phyloP scores from a whole-genome alignment of 1,140 invertebrate genomes.

The Portunus trituberculatus region DNA sequence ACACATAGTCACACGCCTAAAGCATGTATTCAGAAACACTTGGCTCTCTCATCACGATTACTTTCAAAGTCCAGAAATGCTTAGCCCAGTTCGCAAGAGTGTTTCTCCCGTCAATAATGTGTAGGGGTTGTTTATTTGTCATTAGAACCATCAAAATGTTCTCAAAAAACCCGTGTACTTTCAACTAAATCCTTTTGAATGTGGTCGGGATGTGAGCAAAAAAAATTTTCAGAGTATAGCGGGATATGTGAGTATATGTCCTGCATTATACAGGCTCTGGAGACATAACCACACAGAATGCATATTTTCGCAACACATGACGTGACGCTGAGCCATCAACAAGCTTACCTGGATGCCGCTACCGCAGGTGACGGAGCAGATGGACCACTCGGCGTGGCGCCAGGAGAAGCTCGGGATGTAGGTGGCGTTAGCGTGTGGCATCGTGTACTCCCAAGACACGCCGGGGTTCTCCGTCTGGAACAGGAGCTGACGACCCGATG shows the following conservation, averaged over 20 bases:
- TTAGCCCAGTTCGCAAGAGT: too few species aligned
- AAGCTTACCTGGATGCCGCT: slow-evolving; percentile 83
- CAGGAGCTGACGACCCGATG: slow-evolving; percentile 84
- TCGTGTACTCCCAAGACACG: slow-evolving; percentile 90
- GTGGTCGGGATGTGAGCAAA: too few species aligned
- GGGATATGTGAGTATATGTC: too few species aligned
- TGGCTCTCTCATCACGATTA: too few species aligned
- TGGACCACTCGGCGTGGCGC: slow-evolving; percentile 88
- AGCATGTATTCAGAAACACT: neutral
- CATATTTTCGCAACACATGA: neutral
- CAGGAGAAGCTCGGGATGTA: slow-evolving; percentile 86
- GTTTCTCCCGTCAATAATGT: too few species aligned
- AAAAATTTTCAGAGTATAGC: too few species aligned
- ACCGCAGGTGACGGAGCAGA: slow-evolving; percentile 90
- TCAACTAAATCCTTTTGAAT: too few species aligned
- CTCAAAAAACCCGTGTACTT: too few species aligned
- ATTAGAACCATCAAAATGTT: too few species aligned
- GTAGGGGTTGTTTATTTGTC: too few species aligned
- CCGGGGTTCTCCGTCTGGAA: slow-evolving; percentile 91
- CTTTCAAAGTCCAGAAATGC: too few species aligned
- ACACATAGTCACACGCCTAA: neutral
- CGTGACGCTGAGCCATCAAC: neutral
- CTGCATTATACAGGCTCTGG: neutral
- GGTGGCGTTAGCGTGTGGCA: slow-evolving; percentile 85
- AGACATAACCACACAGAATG: neutral